These are phyloP conservation scores for Cabera pusaria DNA, from an alignment of 2,888 invertebrate genomes.

Conservation along the genomic window DNA sequence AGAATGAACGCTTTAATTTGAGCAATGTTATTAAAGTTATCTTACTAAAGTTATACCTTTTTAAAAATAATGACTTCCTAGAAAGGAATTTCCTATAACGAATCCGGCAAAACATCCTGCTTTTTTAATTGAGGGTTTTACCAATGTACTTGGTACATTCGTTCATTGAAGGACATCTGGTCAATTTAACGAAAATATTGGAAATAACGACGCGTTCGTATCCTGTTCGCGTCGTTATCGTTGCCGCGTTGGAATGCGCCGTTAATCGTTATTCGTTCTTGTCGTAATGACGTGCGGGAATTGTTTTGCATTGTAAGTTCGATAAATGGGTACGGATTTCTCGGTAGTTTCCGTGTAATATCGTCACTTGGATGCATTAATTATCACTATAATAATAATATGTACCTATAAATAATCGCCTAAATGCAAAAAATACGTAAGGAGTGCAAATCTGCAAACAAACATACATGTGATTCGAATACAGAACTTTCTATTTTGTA, in stretches of 20 bases:
- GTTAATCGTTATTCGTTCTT: constrained; percentile 22
- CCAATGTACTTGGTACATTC: constrained; percentile 28
- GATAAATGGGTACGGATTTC: too few species aligned
- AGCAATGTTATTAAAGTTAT: too few species aligned
- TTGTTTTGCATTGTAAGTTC: too few species aligned
- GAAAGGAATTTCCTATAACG: constrained; percentile 29
- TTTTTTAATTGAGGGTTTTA: constrained; percentile 27
- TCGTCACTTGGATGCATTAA: too few species aligned
- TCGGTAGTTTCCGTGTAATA: too few species aligned
- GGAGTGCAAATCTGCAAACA: too few species aligned
- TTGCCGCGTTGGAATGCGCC: constrained; percentile 22
- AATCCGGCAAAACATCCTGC: constrained; percentile 25
- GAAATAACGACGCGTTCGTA: constrained; percentile 27
- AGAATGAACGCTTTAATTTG: too few species aligned
- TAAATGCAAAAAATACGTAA: too few species aligned
- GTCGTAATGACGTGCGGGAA: constrained; percentile 10
- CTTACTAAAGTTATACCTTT: constrained; percentile 5
- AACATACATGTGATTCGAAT: too few species aligned
- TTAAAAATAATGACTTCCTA: constrained; percentile 20
- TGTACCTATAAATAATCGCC: too few species aligned
- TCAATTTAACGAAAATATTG: constrained; percentile 20
- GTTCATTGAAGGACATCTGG: constrained; percentile 27
- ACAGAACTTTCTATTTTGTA: too few species aligned
- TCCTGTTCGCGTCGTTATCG: constrained; percentile 37
- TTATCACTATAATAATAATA: too few species aligned